Base-by-base conservation (phyloP, 1,140 invertebrate genomes). In the Aphidius ervi region DNA sequence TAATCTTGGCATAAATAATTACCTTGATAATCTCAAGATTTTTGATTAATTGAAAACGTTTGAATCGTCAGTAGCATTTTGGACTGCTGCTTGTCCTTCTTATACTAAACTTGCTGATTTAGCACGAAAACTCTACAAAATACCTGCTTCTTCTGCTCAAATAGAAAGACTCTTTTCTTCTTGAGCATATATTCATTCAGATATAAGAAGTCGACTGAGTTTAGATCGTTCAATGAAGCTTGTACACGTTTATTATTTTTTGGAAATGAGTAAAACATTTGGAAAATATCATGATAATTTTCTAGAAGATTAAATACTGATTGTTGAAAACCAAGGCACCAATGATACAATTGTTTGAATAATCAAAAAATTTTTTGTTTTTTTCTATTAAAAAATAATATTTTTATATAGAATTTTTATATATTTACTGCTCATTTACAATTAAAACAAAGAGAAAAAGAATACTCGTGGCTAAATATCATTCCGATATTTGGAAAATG, bases 91-190 rank as follows among this genome's bases (percentile, higher is more conserved):
- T 46, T 42, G 31, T 9, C 16, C 42, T 37, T 57, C 9, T 16
- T 47, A 46, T 23, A 54, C 55, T 37, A 23, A 56, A 10, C 20
- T 62, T 9, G 55, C 59, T 5, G 10, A 40, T 43, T 40, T 55
- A 39, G 50, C 52, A 46, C 40, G 39, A 6, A 55, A 55, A 55
- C 20, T 61, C n/a, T 9, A 48, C 5, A 48, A 39, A 39, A 56
- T 61, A 46, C 53, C 59, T 7, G 45, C 59, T n/a, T 54, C 59
- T 7, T 55, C 59, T 9, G 59, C 59, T 20, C 52, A 55, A 41
- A 46, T 61, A 9, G 59, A 61, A 47, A 20, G 52, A 47, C 43
- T 49, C 3, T 61, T 61, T 55, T 56, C 52, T 16, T 42, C 42
- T 5, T 56, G 59, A 52, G 31, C 52, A 41, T 61, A 40, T 56